Evolutionary conservation across 2,888 invertebrate genomes (phyloP).

Genomic region (Pyrocoelia pectoralis): DNA sequence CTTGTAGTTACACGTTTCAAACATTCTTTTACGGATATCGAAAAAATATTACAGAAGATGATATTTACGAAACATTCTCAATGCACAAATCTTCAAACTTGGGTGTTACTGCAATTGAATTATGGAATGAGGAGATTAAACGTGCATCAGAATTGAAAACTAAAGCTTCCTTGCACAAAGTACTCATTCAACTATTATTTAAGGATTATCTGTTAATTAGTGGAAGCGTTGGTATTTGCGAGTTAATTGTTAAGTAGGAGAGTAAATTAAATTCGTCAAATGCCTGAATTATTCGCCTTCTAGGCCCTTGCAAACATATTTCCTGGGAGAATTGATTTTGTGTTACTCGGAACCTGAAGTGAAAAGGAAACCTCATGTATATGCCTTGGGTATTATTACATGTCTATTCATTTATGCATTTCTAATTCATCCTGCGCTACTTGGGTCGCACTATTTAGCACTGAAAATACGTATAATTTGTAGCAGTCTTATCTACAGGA

Average conservation of each 20-base stretch:
- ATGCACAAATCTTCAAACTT: neutral
- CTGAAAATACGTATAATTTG: constrained; percentile 86
- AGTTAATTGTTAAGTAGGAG: too few species aligned
- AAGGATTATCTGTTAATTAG: too few species aligned
- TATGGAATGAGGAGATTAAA: too few species aligned
- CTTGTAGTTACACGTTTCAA: neutral
- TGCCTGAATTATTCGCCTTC: neutral
- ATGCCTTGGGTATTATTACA: too few species aligned
- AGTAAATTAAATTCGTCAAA: too few species aligned
- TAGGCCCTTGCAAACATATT: neutral
- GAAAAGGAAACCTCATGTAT: neutral
- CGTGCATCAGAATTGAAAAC: too few species aligned
- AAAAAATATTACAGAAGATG: neutral
- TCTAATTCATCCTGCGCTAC: neutral
- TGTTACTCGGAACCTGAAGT: neutral
- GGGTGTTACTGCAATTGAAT: too few species aligned
- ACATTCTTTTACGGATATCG: neutral
- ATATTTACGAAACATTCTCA: neutral
- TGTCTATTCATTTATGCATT: neutral
- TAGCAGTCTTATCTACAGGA: constrained; percentile 86
- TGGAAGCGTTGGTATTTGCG: too few species aligned
- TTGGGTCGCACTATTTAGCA: constrained; percentile 66
- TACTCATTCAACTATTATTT: too few species aligned
- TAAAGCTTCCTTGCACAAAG: too few species aligned
- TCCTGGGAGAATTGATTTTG: neutral